Evolutionary conservation across 1,140 invertebrate species (phyloP).

Genomic region (Diorhabda sublineata): DNA sequence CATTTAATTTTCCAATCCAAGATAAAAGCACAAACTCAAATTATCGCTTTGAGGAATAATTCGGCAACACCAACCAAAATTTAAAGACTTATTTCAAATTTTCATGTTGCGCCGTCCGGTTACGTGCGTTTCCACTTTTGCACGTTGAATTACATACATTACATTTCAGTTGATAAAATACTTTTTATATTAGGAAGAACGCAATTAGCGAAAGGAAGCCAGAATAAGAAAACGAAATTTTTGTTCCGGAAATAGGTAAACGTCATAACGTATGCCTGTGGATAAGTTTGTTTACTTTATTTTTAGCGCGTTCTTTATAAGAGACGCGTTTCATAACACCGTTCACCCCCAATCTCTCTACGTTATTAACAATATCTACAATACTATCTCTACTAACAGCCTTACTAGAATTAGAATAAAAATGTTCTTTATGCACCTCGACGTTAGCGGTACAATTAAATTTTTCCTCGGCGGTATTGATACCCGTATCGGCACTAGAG

Average conservation of each 20-base stretch:
- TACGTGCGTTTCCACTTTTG: too few species aligned
- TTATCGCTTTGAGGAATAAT: too few species aligned
- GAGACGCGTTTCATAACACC: conserved; percentile 27
- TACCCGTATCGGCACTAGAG: conserved; percentile 19
- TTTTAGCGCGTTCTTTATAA: conserved; percentile 37
- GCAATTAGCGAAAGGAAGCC: too few species aligned
- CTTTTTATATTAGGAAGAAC: too few species aligned
- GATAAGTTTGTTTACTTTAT: conserved; percentile 41
- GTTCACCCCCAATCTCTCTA: conserved; percentile 23
- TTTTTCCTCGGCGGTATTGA: conserved; percentile 1
- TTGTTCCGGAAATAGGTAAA: conserved; percentile 11
- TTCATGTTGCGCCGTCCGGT: too few species aligned
- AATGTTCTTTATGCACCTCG: conserved; percentile 29
- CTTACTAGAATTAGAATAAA: background rate
- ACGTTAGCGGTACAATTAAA: conserved; percentile 19
- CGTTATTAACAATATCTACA: conserved; percentile 28
- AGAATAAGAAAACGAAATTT: too few species aligned
- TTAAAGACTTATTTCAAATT: too few species aligned
- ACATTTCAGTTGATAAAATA: too few species aligned
- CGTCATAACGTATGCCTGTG: conserved; percentile 48
- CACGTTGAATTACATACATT: too few species aligned
- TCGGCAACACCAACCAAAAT: too few species aligned
- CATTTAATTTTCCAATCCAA: too few species aligned
- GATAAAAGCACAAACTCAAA: too few species aligned
- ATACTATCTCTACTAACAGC: conserved; percentile 20